A percentile compares a stretch with the other conserved stretches of the same genome.
These are phyloP conservation scores for Polypterus bichir DNA, from an alignment of 2,113 vertebrate genomes.

Conservation along the genomic window DNA sequence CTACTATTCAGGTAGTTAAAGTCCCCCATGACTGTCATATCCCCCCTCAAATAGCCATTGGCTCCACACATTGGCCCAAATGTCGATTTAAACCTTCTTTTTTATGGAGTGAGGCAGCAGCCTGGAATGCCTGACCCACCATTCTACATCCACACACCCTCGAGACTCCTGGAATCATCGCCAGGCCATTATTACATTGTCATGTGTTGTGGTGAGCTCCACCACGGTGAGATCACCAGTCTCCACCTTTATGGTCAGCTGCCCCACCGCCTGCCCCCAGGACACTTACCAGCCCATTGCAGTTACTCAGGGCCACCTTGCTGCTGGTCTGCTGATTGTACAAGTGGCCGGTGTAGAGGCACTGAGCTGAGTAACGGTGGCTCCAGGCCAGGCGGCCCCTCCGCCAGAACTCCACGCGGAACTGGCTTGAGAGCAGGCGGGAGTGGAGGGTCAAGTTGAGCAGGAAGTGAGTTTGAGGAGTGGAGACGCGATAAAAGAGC, in stretches of 20 bases:
- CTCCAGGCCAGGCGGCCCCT: conserved; percentile 79
- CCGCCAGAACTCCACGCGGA: conserved; percentile 94
- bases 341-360: conserved; percentile 85
- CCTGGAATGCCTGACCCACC: background rate
- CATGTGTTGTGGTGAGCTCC: no score
- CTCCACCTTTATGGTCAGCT: no score
- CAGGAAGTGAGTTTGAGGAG: conserved; percentile 73
- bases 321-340: conserved; percentile 72
- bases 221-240: no score
- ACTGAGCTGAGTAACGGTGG: conserved; percentile 71
- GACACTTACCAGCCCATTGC: conserved; percentile 86
- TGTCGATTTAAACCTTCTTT: no score
- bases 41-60: no score
- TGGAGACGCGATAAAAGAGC: conserved; percentile 87
- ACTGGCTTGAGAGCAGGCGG: conserved; percentile 72
- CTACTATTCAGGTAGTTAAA: no score
- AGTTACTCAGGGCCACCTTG: conserved; percentile 93
- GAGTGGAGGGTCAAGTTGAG: conserved; percentile 84
- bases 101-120: no score
- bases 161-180: conserved; percentile 28
- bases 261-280: no score
- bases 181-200: no score
- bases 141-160: conserved; percentile 21
- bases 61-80: no score
- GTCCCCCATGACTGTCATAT: no score